Evolutionary conservation across 2,888 invertebrate species (phyloP).

Genomic region (Prenolepis imparis): DNA sequence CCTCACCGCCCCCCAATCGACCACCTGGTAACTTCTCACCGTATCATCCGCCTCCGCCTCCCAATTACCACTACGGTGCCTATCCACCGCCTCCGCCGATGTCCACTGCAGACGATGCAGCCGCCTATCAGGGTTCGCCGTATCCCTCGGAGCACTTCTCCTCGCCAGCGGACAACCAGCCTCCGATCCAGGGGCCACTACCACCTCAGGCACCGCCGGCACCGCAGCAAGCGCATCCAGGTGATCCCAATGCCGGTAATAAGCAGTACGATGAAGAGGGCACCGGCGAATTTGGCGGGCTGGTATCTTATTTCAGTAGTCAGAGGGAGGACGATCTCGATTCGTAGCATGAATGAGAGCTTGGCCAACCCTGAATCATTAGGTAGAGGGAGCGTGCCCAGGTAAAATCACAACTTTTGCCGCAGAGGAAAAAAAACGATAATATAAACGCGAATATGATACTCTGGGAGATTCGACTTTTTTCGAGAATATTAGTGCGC

Average conservation of each 20-base stretch:
- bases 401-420: conserved; percentile 72
- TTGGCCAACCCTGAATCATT: conserved; percentile 81
- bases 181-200: conserved; percentile 72
- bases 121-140: conserved; percentile 85
- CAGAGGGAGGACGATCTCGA: conserved; percentile 96
- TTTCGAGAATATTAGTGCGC: neutral
- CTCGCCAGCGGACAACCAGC: conserved; percentile 74
- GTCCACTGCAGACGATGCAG: conserved; percentile 85
- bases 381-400: conserved; percentile 52
- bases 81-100: conserved; percentile 86
- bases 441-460: conserved; percentile 7
- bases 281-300: conserved; percentile 94
- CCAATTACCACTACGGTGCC: conserved; percentile 86
- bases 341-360: conserved; percentile 88
- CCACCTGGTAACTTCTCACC: conserved; percentile 85
- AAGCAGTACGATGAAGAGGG: conserved; percentile 86
- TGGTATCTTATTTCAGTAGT: conserved; percentile 97
- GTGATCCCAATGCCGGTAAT: conserved; percentile 64
- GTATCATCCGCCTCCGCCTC: conserved; percentile 86
- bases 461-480: neutral
- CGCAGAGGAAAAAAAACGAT: conserved; percentile 64
- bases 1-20: conserved; percentile 84
- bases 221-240: conserved; percentile 71
- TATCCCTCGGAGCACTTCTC: conserved; percentile 80
- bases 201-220: conserved; percentile 67